Evolutionary conservation across 2,113 vertebrate genomes (phyloP).

Genomic region (Nibea albiflora): DNA sequence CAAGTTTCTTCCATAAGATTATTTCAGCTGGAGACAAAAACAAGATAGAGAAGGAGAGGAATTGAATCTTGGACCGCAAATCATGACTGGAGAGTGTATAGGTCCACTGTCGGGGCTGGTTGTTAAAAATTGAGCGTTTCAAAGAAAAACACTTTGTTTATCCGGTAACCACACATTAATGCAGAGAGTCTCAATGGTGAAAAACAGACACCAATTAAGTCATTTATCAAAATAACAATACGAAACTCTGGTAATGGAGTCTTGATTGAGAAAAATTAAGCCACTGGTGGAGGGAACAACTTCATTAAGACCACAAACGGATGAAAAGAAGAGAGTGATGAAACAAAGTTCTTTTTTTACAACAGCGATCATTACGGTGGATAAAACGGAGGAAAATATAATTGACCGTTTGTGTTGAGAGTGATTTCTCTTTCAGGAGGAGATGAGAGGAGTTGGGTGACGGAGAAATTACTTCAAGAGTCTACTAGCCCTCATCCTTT

Average conservation of each 20-base stretch:
- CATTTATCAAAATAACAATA: slow-evolving; percentile 45
- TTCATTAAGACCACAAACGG: slow-evolving; percentile 39
- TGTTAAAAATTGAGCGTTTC: neutral
- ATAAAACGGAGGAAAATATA: slow-evolving; percentile 37
- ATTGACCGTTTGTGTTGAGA: slow-evolving; percentile 28
- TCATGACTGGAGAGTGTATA: neutral
- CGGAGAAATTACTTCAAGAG: slow-evolving; percentile 17
- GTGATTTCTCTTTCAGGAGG: slow-evolving; percentile 24
- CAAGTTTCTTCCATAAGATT: neutral
- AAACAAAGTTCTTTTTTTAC: slow-evolving; percentile 23
- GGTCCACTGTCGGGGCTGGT: neutral
- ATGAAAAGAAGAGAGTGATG: slow-evolving; percentile 30
- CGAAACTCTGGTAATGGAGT: slow-evolving; percentile 24
- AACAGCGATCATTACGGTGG: slow-evolving; percentile 20
- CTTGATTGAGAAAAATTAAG: slow-evolving; percentile 35
- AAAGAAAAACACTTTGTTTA: slow-evolving; percentile 12
- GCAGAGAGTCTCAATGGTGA: neutral
- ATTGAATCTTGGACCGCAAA: slow-evolving; percentile 14
- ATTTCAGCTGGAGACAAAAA: neutral
- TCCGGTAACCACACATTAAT: slow-evolving; percentile 7
- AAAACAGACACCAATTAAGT: slow-evolving; percentile 34
- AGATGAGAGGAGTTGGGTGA: slow-evolving; percentile 8
- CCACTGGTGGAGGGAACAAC: slow-evolving; percentile 14
- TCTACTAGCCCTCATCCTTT: slow-evolving; percentile 17
- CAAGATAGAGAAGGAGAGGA: neutral